These are phyloP conservation scores for Chironomus striatipennis DNA, from an alignment of 1,140 invertebrate species.

Conservation along the genomic window DNA sequence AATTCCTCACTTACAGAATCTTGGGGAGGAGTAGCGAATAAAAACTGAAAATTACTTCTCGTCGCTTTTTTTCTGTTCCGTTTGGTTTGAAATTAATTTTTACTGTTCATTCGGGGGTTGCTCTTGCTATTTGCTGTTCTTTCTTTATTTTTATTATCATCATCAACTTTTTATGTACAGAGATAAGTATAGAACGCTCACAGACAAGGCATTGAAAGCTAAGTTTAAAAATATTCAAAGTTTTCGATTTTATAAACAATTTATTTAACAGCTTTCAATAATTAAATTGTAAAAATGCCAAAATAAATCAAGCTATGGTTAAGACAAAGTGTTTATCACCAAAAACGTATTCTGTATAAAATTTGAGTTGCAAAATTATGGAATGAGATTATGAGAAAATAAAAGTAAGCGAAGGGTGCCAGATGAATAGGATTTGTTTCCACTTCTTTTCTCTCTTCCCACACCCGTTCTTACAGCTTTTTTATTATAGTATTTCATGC, in stretches of 20 bases:
- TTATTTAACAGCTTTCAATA: too few species aligned
- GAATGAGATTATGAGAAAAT: too few species aligned
- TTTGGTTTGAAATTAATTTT: slow-evolving; percentile 24
- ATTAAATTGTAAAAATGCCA: too few species aligned
- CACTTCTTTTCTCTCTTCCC: not conserved
- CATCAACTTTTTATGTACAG: not conserved
- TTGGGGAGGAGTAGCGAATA: not conserved
- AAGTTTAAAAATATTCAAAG: too few species aligned
- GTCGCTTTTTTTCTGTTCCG: slow-evolving; percentile 21
- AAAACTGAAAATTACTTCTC: slow-evolving; percentile 22
- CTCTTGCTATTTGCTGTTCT: not conserved
- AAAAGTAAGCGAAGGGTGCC: slow-evolving; percentile 3
- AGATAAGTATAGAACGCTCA: not conserved
- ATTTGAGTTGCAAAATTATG: too few species aligned
- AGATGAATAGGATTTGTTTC: slow-evolving; percentile 17
- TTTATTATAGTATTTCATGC: not conserved
- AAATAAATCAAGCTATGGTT: too few species aligned
- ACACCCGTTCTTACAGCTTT: not conserved
- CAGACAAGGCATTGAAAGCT: too few species aligned
- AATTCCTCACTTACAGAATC: not conserved
- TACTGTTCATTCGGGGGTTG: slow-evolving; percentile 8
- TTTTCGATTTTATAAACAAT: too few species aligned
- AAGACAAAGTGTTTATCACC: too few species aligned
- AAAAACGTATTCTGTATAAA: too few species aligned
- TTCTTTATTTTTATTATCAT: not conserved